Base-by-base conservation (phyloP, 2,797 vertebrate genomes). In the Chelidonichthys spinosus region DNA sequence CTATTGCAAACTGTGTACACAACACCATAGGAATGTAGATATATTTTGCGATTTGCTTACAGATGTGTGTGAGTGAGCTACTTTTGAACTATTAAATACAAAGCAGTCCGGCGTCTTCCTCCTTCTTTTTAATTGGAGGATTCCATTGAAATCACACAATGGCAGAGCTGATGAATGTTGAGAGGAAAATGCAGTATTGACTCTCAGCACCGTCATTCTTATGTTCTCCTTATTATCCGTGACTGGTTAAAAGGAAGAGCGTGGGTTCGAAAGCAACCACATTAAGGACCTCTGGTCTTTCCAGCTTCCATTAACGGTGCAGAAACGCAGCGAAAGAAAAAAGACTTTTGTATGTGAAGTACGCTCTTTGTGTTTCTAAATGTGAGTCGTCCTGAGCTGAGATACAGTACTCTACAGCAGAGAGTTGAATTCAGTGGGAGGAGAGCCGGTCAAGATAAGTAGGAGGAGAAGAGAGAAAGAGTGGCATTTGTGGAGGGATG, bases 1-100 rank as follows among this genome's bases (percentile, higher is more conserved):
- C 65, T 90, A 50, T 65, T 55, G 65, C 43, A 76, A 63, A 78
- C 63, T 68, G 69, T 84, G 87, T 89, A 85, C 84, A 84, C 90
- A 46, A 69, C 83, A 89, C 78, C 84, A 80, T 74, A 60, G 72
- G 83, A 71, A 42, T 65, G 9, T 78, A 43, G 79, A 60, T 60
- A 64, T 49, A 33, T 73, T 56, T 76, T 54, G 17, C 61, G 74
- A 33, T 63, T 40, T 69, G 59, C 88, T 63, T 66, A 25, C 53
- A 69, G 2, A 83, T 72, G 13, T 59, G 82, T 90, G 79, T 74
- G 79, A 80, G 63, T 88, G 87, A 81, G 68, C 77, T 78, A 67
- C 68, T 85, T 81, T 78, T 82, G n/a, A 85, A 70, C 71, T 50
- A 92, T 78, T 90, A 92, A 93, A 92, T 50, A 61, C 63, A 67